phyloP scores from a whole-genome alignment of 2,113 vertebrate species.

The Megaceryle maxima region DNA sequence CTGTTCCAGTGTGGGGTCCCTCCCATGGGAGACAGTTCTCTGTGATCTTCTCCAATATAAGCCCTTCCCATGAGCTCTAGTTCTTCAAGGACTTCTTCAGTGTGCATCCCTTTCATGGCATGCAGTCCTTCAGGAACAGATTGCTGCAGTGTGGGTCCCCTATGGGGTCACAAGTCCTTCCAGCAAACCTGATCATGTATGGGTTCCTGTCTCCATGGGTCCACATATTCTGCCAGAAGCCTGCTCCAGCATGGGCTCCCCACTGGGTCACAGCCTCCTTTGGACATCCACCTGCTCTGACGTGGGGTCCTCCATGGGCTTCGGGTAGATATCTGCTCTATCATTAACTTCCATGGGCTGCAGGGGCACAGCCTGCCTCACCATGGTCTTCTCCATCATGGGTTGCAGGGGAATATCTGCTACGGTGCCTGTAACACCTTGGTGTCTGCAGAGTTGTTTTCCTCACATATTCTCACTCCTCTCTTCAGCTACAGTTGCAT shows the following conservation, averaged over 20 bases:
- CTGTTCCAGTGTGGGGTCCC: neutral
- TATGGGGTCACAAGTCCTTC: too few relatives aligned
- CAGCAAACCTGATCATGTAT: rapidly evolving
- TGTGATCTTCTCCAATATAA: neutral
- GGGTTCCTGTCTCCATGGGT: neutral
- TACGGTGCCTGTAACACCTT: neutral
- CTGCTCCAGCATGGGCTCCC: rapidly evolving
- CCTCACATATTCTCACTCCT: too few relatives aligned
- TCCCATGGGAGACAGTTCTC: neutral
- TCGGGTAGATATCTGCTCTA: too few relatives aligned
- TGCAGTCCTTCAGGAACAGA: neutral
- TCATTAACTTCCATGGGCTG: neutral
- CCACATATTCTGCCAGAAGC: neutral
- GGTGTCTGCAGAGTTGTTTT: too few relatives aligned
- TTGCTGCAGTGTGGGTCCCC: rapidly evolving
- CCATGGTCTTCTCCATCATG: neutral
- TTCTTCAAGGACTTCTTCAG: neutral
- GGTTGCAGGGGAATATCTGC: neutral
- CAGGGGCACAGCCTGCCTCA: neutral
- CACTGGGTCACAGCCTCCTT: neutral
- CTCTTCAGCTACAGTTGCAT: too few relatives aligned
- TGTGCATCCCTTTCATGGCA: too few relatives aligned
- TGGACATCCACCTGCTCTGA: neutral
- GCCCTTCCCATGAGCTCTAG: neutral
- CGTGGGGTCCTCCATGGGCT: rapidly evolving